Conservation (phyloP, 2,113 vertebrate genomes). For the Oreocharis arfaki region DNA sequence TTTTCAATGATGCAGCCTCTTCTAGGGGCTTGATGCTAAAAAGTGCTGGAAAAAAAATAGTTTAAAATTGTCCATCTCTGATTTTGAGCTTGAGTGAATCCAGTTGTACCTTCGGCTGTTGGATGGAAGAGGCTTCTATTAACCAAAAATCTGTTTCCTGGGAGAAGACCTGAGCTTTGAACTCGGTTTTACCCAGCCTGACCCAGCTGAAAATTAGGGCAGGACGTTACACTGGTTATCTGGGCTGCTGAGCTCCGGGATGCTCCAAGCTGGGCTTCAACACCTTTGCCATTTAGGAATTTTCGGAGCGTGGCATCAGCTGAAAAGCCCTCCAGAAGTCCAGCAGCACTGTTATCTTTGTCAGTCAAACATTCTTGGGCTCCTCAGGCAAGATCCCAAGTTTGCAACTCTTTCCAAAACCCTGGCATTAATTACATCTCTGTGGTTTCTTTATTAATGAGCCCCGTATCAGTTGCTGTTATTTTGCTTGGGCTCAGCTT, state of each 20-base stretch:
- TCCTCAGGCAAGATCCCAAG: background rate
- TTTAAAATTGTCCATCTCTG: background rate
- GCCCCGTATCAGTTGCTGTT: background rate
- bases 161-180: background rate
- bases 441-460: background rate
- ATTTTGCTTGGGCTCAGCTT: background rate
- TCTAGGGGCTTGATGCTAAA: background rate
- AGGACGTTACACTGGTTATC: accelerated
- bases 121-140: background rate
- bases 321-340: background rate
- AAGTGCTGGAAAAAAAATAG: background rate
- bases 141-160: background rate
- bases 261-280: background rate
- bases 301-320: background rate
- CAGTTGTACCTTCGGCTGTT: background rate
- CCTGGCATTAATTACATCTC: background rate
- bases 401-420: background rate
- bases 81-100: background rate
- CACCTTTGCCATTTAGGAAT: background rate
- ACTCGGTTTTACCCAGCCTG: background rate
- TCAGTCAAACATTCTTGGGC: background rate
- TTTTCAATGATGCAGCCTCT: background rate
- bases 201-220: background rate
- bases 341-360: background rate
- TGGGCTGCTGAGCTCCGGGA: background rate